Percentiles rank a stretch among this genome's conserved stretches.
These are phyloP conservation scores for Lasioglossum lativentre DNA, from an alignment of 2,888 invertebrate genomes.

Conservation along the genomic window DNA sequence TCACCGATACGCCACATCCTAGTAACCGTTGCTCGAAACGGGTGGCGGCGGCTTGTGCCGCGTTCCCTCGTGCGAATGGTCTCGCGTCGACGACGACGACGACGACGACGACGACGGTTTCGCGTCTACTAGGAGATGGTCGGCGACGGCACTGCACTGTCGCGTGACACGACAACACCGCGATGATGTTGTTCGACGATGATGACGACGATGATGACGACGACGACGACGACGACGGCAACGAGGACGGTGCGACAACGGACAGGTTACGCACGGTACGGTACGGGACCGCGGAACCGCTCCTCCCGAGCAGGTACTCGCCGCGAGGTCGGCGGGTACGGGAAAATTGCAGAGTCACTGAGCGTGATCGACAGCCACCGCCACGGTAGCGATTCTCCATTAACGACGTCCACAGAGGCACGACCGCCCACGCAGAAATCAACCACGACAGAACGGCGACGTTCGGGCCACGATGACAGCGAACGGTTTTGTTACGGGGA, in stretches of 20 bases:
- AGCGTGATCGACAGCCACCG: constrained; percentile 69
- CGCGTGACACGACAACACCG: constrained; percentile 46
- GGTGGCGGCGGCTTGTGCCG: constrained; percentile 41
- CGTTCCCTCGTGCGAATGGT: constrained; percentile 46
- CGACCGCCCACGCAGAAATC: constrained; percentile 64
- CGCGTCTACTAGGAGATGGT: constrained; percentile 20
- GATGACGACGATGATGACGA: no score
- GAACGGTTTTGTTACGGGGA: constrained; percentile 10
- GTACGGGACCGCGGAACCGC: constrained; percentile 38
- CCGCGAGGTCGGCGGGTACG: constrained; percentile 54
- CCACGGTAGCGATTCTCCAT: constrained; percentile 76
- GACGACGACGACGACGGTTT: constrained; percentile 14
- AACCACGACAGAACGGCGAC: constrained; percentile 21
- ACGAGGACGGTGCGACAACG: constrained; percentile 5
- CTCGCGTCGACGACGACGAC: constrained; percentile 23
- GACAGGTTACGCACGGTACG: constrained; percentile 50
- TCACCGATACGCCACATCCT: constrained; percentile 82
- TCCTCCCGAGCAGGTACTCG: constrained; percentile 42
- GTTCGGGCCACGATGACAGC: constrained; percentile 17
- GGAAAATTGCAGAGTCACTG: constrained; percentile 80
- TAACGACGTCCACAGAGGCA: constrained; percentile 68
- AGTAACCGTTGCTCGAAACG: constrained; percentile 67
- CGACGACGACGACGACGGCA: constrained; percentile 23
- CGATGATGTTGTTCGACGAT: not conserved
- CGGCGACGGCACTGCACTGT: constrained; percentile 5